Percentiles rank a stretch among this genome's conserved stretches.
These are phyloP conservation scores for Nezara viridula DNA, from an alignment of 2,888 invertebrate species.

Conservation along the genomic window DNA sequence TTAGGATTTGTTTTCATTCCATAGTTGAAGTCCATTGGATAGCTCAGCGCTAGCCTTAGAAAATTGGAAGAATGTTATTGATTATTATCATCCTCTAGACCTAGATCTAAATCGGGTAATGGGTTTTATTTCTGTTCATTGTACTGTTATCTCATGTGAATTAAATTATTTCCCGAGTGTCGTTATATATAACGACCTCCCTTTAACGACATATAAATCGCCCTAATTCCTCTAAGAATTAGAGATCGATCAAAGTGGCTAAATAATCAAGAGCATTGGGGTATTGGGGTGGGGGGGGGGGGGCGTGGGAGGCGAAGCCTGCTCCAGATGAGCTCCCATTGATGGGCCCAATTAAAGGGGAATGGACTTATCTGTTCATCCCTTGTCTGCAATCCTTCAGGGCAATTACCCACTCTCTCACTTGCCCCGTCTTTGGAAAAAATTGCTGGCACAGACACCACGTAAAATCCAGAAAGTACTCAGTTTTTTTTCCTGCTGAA, in stretches of 20 bases:
- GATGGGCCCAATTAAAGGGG: conserved; percentile 55
- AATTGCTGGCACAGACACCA: background rate
- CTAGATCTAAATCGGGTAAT: too few species aligned
- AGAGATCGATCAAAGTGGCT: conserved; percentile 31
- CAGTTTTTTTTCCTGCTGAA: background rate
- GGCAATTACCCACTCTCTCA: conserved; percentile 56
- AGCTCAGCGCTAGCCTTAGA: too few species aligned
- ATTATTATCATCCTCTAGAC: too few species aligned
- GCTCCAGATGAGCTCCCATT: conserved; percentile 48
- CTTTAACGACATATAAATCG: background rate
- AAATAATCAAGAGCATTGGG: conserved; percentile 38
- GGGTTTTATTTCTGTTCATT: too few species aligned
- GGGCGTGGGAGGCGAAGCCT: conserved; percentile 28
- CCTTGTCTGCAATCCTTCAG: conserved; percentile 53
- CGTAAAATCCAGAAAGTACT: background rate
- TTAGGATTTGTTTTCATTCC: too few species aligned
- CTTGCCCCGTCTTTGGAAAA: conserved; percentile 7
- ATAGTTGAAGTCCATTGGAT: too few species aligned
- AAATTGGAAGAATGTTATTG: too few species aligned
- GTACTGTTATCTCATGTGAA: background rate
- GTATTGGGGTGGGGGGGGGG: background rate
- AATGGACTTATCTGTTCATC: conserved; percentile 58
- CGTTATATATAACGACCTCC: background rate
- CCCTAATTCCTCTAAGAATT: background rate
- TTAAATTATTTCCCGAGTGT: background rate